Percentiles rank a stretch among this genome's conserved stretches.
Evolutionary conservation across 2,113 vertebrate species (phyloP).

Genomic region (Spermophilus dauricus): DNA sequence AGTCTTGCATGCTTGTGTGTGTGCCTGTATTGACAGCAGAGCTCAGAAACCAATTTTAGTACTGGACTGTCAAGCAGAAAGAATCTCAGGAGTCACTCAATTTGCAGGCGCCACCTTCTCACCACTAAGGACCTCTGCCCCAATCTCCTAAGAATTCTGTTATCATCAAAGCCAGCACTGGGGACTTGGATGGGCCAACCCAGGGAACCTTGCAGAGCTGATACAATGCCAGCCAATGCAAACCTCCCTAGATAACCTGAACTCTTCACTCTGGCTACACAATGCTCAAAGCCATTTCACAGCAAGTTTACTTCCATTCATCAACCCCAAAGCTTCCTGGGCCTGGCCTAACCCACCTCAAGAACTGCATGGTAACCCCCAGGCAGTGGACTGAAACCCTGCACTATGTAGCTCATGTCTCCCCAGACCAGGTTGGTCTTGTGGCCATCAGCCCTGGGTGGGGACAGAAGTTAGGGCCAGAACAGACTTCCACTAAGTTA

Average conservation of each 20-base stretch:
- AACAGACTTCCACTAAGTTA: conserved; percentile 79
- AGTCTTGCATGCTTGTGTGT: fast-evolving
- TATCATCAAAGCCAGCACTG: background rate
- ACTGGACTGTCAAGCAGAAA: background rate
- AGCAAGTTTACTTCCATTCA: conserved; percentile 40
- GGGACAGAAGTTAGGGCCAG: background rate
- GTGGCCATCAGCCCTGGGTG: conserved; percentile 74
- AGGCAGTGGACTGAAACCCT: background rate
- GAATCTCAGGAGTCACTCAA: background rate
- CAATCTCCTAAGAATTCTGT: background rate
- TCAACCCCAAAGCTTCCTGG: background rate
- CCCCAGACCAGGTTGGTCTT: background rate
- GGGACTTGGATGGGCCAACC: background rate
- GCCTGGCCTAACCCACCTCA: background rate
- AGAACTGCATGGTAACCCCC: background rate
- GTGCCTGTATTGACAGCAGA: background rate
- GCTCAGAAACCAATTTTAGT: background rate
- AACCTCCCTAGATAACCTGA: background rate
- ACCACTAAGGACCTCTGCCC: background rate
- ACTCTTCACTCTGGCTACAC: background rate
- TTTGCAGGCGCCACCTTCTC: background rate
- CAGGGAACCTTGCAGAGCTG: background rate
- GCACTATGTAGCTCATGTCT: background rate
- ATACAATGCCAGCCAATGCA: background rate
- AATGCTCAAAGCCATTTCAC: background rate